A percentile compares a stretch with the other conserved stretches of the same genome.
phyloP scores from a whole-genome alignment of 2,113 vertebrate species.

The Euleptes europaea region DNA sequence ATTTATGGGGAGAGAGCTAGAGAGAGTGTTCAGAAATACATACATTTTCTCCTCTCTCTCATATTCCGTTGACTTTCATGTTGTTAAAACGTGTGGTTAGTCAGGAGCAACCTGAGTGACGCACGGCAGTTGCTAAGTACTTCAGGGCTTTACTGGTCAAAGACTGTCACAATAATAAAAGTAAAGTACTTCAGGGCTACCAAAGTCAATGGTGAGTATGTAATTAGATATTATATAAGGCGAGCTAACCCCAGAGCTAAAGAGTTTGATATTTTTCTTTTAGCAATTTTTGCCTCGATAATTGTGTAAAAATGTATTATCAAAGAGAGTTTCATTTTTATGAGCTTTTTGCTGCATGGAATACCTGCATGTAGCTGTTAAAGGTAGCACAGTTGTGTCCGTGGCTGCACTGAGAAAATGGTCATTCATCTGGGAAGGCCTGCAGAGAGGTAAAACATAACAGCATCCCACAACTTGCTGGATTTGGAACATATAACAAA shows the following conservation, averaged over 20 bases:
- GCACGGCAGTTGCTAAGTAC: background rate
- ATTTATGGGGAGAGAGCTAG: background rate
- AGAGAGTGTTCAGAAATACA: background rate
- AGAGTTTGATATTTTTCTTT: background rate
- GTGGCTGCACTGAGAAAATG: background rate
- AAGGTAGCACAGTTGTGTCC: background rate
- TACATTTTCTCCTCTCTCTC: background rate
- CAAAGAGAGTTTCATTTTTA: background rate
- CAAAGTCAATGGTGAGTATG: background rate
- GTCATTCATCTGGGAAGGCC: background rate
- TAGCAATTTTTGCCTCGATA: rapidly evolving
- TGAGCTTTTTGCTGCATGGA: background rate
- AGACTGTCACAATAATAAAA: too few relatives aligned
- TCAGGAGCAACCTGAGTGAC: background rate
- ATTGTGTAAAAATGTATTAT: background rate
- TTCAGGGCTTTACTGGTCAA: too few relatives aligned
- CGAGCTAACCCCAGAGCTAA: background rate
- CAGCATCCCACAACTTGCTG: background rate
- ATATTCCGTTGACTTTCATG: background rate
- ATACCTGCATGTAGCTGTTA: background rate
- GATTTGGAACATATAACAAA: background rate
- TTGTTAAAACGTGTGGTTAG: background rate
- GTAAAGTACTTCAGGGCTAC: slow-evolving; percentile 5
- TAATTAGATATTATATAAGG: slow-evolving; percentile 7
- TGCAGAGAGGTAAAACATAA: background rate